A percentile compares a stretch with the other conserved stretches of the same genome.
phyloP scores from a whole-genome alignment of 1,140 invertebrate genomes.

The Leptopilina clavipes region DNA sequence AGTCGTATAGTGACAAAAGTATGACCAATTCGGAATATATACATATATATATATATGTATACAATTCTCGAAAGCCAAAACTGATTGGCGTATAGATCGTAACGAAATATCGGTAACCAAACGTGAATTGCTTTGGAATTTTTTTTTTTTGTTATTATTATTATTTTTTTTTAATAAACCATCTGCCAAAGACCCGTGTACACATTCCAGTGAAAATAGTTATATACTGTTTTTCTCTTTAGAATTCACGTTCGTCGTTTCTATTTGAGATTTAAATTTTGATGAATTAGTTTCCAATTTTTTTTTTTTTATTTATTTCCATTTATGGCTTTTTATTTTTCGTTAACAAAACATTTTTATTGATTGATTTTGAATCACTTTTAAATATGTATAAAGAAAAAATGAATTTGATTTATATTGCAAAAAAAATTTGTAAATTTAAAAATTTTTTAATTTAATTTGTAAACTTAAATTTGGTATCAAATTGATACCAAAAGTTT shows the following conservation, averaged over 20 bases:
- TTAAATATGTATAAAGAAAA: too few species aligned
- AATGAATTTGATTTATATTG: too few species aligned
- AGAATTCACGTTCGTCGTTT: conserved; percentile 28
- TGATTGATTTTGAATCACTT: too few species aligned
- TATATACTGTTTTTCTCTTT: background rate
- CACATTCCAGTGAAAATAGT: too few species aligned
- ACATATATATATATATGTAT: too few species aligned
- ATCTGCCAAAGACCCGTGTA: background rate
- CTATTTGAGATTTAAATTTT: conserved; percentile 1
- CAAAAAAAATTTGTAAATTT: too few species aligned
- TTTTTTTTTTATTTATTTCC: too few species aligned
- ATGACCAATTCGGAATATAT: conserved; percentile 36
- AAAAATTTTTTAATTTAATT: too few species aligned
- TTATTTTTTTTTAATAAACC: conserved; percentile 1
- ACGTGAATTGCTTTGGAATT: conserved; percentile 39
- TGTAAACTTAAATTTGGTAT: too few species aligned
- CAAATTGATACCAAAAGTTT: too few species aligned
- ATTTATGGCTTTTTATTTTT: background rate
- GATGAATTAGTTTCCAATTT: background rate
- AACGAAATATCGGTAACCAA: conserved; percentile 39
- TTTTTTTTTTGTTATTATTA: too few species aligned
- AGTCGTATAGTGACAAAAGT: too few species aligned
- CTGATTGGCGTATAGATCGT: conserved; percentile 15
- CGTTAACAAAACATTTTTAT: background rate
- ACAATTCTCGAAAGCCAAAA: conserved; percentile 5